Evolutionary conservation across 2,888 invertebrate genomes (phyloP).

Genomic region (Mesorhabditis belari): DNA sequence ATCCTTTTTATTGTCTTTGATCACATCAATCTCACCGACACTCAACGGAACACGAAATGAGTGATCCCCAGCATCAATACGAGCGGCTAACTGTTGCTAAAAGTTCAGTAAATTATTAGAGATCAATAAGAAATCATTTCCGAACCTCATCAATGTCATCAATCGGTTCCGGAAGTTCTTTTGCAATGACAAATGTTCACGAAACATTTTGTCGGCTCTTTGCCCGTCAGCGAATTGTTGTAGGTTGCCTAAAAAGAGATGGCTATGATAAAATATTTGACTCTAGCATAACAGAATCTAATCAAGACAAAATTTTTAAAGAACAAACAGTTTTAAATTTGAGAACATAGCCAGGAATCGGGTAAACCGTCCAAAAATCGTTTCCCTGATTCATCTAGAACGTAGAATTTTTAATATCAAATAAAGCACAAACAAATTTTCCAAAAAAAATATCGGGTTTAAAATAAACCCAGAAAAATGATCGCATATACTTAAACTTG

Average conservation of each 20-base stretch:
- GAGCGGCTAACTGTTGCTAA: slow-evolving; percentile 29
- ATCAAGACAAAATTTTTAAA: too few relatives aligned
- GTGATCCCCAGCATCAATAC: slow-evolving; percentile 18
- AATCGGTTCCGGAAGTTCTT: slow-evolving; percentile 23
- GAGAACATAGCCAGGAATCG: not conserved
- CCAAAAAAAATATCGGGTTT: too few relatives aligned
- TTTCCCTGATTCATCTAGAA: too few relatives aligned
- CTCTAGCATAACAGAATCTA: too few relatives aligned
- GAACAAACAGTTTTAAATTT: too few relatives aligned
- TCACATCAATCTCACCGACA: slow-evolving; percentile 36
- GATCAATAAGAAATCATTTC: not conserved
- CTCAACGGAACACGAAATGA: slow-evolving; percentile 29
- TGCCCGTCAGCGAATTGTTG: not conserved
- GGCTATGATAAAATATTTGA: too few relatives aligned
- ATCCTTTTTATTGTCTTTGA: slow-evolving; percentile 31
- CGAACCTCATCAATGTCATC: slow-evolving; percentile 21
- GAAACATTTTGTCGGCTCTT: slow-evolving; percentile 31
- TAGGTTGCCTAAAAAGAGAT: slow-evolving; percentile 10
- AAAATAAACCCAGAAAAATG: too few relatives aligned
- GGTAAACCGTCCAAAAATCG: too few relatives aligned
- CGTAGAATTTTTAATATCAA: too few relatives aligned
- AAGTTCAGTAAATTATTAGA: slow-evolving; percentile 6
- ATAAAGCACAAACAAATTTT: too few relatives aligned
- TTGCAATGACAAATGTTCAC: slow-evolving; percentile 41
- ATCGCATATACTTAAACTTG: too few relatives aligned